A percentile compares a stretch with the other conserved stretches of the same genome.
Conservation (phyloP, 2,113 vertebrate genomes). For the Microcebus lehilahytsara region DNA sequence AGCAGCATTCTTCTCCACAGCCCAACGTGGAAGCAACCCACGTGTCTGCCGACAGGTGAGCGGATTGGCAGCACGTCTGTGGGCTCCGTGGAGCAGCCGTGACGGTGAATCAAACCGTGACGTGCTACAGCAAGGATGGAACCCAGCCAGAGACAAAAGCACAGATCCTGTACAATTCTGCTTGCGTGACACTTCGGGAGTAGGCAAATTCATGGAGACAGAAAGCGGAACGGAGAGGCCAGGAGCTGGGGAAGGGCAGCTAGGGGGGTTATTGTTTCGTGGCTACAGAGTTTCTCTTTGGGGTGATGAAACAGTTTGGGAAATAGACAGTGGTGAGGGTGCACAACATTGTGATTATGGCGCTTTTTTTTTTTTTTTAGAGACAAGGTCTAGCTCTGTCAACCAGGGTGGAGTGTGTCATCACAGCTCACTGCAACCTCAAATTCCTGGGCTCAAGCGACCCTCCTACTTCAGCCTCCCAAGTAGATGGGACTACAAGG, state of each 20-base stretch:
- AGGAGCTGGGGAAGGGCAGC: background rate
- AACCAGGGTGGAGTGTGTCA: no score
- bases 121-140: background rate
- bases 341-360: no score
- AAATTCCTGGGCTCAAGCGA: no score
- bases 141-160: background rate
- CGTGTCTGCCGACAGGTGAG: background rate
- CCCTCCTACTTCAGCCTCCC: no score
- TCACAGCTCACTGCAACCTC: no score
- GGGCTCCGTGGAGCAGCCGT: background rate
- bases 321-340: accelerated
- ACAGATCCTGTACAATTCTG: background rate
- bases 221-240: background rate
- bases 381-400: no score
- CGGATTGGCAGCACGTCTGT: background rate
- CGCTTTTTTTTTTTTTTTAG: no score
- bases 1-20: no score
- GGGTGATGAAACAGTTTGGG: background rate
- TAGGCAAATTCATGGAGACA: no score
- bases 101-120: background rate
- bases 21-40: no score
- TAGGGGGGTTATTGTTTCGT: background rate
- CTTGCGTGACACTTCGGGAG: background rate
- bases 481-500: no score
- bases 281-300: background rate